Evolutionary conservation across 2,888 invertebrate genomes (phyloP).

Genomic region (Nesidiocoris tenuis): DNA sequence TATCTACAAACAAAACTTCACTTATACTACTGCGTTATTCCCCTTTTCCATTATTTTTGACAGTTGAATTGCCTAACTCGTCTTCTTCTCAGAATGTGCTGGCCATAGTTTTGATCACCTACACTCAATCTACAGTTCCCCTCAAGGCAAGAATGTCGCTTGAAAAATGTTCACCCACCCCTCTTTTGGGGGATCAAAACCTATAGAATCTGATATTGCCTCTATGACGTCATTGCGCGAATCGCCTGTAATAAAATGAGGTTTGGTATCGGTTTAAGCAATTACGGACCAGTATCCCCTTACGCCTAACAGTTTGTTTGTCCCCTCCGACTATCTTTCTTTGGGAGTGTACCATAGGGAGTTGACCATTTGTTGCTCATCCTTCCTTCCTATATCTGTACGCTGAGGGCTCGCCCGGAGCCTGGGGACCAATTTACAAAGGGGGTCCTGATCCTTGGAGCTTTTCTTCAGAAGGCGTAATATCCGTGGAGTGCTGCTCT

Average conservation of each 20-base stretch:
- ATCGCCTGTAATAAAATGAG: background rate
- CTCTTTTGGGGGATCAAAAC: background rate
- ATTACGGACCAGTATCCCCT: background rate
- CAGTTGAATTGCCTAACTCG: too few species aligned
- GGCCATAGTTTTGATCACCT: too few species aligned
- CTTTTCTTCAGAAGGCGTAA: background rate
- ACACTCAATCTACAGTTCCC: too few species aligned
- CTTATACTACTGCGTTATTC: too few species aligned
- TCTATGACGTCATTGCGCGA: background rate
- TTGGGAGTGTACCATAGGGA: background rate
- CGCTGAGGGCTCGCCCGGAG: background rate
- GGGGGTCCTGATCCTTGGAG: background rate
- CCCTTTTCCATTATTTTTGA: too few species aligned
- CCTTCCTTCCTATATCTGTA: background rate
- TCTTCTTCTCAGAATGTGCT: too few species aligned
- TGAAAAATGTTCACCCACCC: background rate
- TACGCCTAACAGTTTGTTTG: background rate
- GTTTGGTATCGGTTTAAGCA: background rate
- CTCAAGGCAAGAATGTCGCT: too few species aligned
- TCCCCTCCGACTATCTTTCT: background rate
- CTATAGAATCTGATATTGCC: background rate
- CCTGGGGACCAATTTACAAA: background rate
- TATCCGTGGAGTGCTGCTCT: too few species aligned
- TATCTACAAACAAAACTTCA: too few species aligned
- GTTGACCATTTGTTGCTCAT: background rate